Conservation (phyloP, 2,797 vertebrate genomes). For the Clamator glandarius region DNA sequence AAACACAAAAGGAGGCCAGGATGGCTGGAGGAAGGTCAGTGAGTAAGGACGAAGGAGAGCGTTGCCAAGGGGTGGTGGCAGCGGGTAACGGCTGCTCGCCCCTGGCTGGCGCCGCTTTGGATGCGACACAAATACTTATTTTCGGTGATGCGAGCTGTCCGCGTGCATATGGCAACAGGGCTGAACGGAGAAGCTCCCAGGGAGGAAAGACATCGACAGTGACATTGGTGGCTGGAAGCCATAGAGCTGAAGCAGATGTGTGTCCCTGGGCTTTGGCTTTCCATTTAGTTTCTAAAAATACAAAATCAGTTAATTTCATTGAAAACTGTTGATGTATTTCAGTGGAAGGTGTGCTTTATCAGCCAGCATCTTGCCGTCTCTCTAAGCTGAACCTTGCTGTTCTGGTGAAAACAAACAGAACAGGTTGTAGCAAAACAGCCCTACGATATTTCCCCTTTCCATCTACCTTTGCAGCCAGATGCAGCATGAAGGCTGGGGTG, state of each 20-base stretch:
- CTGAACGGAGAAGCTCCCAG: background rate
- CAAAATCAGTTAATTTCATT: background rate
- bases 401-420: background rate
- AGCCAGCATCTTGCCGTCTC: rapidly evolving
- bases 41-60: background rate
- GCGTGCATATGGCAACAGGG: background rate
- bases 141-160: constrained; percentile 24
- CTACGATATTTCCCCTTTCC: background rate
- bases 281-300: constrained; percentile 25
- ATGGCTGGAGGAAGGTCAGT: constrained; percentile 34
- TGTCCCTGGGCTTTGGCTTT: constrained; percentile 21
- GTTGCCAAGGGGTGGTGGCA: background rate
- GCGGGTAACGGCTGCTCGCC: background rate
- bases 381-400: background rate
- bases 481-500: background rate
- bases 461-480: background rate
- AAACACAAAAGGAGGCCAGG: background rate
- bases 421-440: background rate
- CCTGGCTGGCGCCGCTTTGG: constrained; percentile 49
- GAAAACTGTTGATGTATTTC: background rate
- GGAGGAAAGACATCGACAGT: background rate
- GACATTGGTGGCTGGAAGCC: constrained; percentile 15
- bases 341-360: background rate
- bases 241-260: background rate
- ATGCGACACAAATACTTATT: constrained; percentile 51